Base-by-base conservation (phyloP, 2,113 vertebrate genomes). In the Vidua chalybeata region DNA sequence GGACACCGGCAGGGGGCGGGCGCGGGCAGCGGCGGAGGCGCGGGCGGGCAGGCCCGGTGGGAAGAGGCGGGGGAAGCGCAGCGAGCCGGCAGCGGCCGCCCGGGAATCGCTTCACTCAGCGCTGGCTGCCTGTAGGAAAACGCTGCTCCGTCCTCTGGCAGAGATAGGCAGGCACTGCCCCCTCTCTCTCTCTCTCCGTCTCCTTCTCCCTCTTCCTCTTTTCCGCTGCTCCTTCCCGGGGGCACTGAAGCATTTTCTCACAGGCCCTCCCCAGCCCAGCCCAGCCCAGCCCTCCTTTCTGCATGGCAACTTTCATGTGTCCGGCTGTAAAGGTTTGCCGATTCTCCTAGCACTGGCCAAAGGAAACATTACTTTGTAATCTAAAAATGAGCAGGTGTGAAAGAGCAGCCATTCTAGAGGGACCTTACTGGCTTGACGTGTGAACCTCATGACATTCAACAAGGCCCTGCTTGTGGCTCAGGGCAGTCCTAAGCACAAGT, bases 51-150 rank as follows among this genome's bases (percentile, higher is more conserved):
- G 35, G 35, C 35, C 11, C 62, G 9, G 17, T 0, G 59, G 37
- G 72, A 13, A 26, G 52, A 2, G 64, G 22, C 12, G 41, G 8
- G 2, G 8, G 6, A 22, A 2, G 11, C 5, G 12, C 28, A 0
- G 20, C 12, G 14, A 4, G 16, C 5, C 8, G 2, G n/a, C 35
- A 2, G 64, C n/a, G 5, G 54, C n/a, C 1, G 62, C n/a, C 10
- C 2, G 4, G 7, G 26, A 3, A 3, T 1, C 0, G 15, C 16
- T 24, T 15, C 16, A 0, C 3, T 15, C 20, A 2, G 77, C 12
- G 0, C 16, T 2, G 11, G 1, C 9, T 0, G 55, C 17, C 5
- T 3, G 48, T 1, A 1, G 77, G 35, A 2, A 6, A 15, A 1
- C 0, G 2, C 3, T 3, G 28, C 26, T 33, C 35, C 13, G 8